These are phyloP conservation scores for Tetrapedia diversipes DNA, from an alignment of 2,888 invertebrate species.

Conservation along the genomic window DNA sequence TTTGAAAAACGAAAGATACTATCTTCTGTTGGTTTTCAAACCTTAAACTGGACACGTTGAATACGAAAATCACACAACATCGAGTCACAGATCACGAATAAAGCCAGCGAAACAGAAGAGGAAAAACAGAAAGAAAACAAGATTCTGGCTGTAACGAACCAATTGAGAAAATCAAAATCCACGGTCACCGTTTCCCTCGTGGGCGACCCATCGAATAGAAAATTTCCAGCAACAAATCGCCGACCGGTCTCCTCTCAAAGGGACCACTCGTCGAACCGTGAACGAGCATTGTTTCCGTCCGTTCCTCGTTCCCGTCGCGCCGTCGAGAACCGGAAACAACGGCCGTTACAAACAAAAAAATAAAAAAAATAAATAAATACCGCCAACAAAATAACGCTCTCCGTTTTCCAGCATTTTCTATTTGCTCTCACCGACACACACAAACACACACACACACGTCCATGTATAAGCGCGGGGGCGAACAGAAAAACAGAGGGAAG, in stretches of 20 bases:
- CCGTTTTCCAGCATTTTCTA: not conserved
- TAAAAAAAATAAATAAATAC: not conserved
- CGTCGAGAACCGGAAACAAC: conserved; percentile 18
- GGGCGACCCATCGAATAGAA: not conserved
- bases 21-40: too few species aligned
- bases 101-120: too few species aligned
- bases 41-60: too few species aligned
- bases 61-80: too few species aligned
- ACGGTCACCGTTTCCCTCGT: not conserved
- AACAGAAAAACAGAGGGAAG: too few species aligned
- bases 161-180: not conserved
- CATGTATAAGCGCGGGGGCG: not conserved
- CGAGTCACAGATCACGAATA: not conserved
- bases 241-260: not conserved
- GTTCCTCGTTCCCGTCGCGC: conserved; percentile 9
- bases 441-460: too few species aligned
- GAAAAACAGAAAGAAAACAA: too few species aligned
- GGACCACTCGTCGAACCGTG: conserved; percentile 17
- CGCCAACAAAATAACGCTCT: conserved; percentile 17
- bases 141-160: not conserved
- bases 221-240: conserved; percentile 11
- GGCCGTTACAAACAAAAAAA: not conserved
- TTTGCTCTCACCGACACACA: not conserved
- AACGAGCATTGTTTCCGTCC: conserved; percentile 29
- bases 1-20: too few species aligned